Percentiles rank a stretch among this genome's conserved stretches.
These are phyloP conservation scores for Cettia cetti DNA, from an alignment of 2,113 vertebrate species.

Conservation along the genomic window DNA sequence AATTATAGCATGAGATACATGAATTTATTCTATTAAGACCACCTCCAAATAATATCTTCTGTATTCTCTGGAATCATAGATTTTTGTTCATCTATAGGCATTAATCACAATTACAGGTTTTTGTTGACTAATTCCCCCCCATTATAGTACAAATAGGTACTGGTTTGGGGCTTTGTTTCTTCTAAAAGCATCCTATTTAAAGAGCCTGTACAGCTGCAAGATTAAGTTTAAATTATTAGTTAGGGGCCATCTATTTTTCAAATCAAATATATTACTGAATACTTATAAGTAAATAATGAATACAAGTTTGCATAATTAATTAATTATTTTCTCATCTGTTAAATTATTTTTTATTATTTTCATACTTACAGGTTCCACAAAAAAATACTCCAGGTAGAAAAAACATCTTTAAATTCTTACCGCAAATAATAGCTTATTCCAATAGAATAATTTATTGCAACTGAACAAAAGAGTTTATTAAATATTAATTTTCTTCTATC, in stretches of 20 bases:
- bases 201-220: neutral
- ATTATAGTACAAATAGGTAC: neutral
- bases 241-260: neutral
- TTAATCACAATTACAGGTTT: conserved; percentile 20
- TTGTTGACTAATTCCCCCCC: neutral
- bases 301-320: neutral
- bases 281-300: neutral
- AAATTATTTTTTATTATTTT: conserved; percentile 10
- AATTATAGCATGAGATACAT: neutral
- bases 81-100: neutral
- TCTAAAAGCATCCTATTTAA: neutral
- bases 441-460: conserved; percentile 59
- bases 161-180: neutral
- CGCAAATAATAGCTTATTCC: conserved; percentile 57
- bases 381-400: neutral
- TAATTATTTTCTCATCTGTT: neutral
- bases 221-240: neutral
- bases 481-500: conserved; percentile 75
- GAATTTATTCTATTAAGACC: conserved; percentile 15
- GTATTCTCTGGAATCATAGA: neutral
- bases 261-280: neutral
- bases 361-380: neutral
- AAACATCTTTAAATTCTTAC: conserved; percentile 34
- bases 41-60: neutral
- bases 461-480: conserved; percentile 63